Conservation (phyloP, 2,797 vertebrate species). For the Poliocrania exsul region DNA sequence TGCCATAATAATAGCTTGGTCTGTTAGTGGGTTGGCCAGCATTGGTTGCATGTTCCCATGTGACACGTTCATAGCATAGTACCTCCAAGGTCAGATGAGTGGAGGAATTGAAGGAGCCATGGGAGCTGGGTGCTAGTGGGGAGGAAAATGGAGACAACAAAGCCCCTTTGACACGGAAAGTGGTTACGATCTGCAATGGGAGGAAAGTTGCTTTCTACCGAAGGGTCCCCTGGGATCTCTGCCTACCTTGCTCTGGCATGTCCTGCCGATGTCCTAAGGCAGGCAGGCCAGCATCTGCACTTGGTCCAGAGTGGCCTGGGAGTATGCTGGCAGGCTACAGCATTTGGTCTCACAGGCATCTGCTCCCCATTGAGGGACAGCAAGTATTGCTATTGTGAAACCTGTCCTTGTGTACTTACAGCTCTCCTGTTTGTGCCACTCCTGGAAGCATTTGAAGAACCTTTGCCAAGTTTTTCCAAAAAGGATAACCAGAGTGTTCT, state of each 20-base stretch:
- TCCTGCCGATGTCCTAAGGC: background rate
- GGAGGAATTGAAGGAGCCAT: background rate
- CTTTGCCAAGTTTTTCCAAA: background rate
- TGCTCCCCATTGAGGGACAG: fast-evolving
- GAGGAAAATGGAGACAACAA: background rate
- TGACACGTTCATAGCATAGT: background rate
- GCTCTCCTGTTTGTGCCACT: background rate
- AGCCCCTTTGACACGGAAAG: background rate
- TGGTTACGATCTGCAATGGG: background rate
- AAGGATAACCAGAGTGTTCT: background rate
- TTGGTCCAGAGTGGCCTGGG: background rate
- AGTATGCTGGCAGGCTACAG: fast-evolving
- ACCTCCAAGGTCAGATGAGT: background rate
- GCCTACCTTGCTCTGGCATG: background rate
- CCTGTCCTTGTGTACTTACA: background rate
- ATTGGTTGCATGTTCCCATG: background rate
- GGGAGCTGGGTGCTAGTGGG: background rate
- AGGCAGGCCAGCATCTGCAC: background rate
- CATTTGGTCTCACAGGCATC: background rate
- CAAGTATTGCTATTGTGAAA: background rate
- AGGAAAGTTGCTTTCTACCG: background rate
- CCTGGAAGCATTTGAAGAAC: background rate
- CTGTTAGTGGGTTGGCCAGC: background rate
- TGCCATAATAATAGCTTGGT: background rate
- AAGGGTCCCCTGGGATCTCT: background rate